Base-by-base conservation (phyloP, 2,888 invertebrate genomes). In the Archips xylosteana region DNA sequence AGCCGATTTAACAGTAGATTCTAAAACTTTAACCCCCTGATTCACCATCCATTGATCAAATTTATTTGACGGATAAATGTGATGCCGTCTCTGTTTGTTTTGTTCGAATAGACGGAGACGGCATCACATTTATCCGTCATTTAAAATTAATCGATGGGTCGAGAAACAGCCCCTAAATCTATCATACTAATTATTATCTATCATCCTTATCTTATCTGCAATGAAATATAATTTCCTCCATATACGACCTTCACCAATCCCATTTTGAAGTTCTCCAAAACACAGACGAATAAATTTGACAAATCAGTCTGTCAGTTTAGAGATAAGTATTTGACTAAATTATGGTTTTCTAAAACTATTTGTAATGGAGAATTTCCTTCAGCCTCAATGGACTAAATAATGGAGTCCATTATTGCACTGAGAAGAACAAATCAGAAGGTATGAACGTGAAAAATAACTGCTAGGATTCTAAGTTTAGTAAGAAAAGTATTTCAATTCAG, bases 291-390 rank as follows among this genome's bases (percentile, higher is more conserved):
- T 3, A 23, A 57, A 57, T 32, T 12, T 57, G 57, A 57, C 57
- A 57, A 4, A 9, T 6, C 57, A 12, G 2, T 32, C 3, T 32
- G 57, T 32, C 57, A 57, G 32, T 32, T 57, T 57, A 12, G 57
- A 57, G 9, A 1, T 57, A 32, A 2, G 3, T 57, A 32, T 57
- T 57, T 57, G 10, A 12, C 57, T 57, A 57, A 57, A 57, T 57
- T 57, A 57, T 57, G 57, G 57, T 32, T 32, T 32, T 57, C 54
- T 57, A 57, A 32, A 57, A 57, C 57, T 32, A 57, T 32, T 57
- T 57, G 57, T 57, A 57, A 57, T 57, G 57, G 57, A 57, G 57
- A 57, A 32, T 12, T 12, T 12, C 57, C 23, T 12, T 23, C 57
- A 32, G 12, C 12, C 13, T 57, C 57, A 23, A 32, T 57, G 57